Evolutionary conservation across 2,797 vertebrate genomes (phyloP).

Genomic region (Threskiornis aethiopicus): DNA sequence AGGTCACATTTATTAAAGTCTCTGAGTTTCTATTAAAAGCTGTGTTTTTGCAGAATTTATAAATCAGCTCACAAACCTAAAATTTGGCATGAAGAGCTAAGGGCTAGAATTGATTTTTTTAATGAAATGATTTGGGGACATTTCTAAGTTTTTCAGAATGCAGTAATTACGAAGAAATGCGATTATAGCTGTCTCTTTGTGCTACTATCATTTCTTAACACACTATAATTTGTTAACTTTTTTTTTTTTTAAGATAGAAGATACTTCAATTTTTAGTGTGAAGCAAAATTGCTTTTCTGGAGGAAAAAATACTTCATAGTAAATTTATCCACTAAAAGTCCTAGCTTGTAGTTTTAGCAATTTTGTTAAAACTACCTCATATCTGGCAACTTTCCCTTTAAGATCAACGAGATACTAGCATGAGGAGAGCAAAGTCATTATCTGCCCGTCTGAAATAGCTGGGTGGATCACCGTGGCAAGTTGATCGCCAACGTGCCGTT

Average conservation of each 20-base stretch:
- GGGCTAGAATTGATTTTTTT: slow-evolving; percentile 5
- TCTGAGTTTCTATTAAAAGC: slow-evolving; percentile 45
- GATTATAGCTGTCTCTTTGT: slow-evolving; percentile 45
- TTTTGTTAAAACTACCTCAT: neutral
- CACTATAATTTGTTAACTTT: slow-evolving; percentile 32
- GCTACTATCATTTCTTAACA: slow-evolving; percentile 26
- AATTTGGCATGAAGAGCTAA: slow-evolving; percentile 21
- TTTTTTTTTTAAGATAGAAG: neutral
- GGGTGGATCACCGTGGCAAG: neutral
- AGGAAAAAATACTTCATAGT: slow-evolving; percentile 9
- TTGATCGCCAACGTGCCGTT: neutral
- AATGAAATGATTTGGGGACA: slow-evolving; percentile 55
- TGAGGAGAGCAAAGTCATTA: neutral
- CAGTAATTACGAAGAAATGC: slow-evolving; percentile 34
- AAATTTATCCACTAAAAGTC: slow-evolving; percentile 26
- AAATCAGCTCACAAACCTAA: slow-evolving; percentile 19
- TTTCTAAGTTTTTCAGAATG: slow-evolving; percentile 26
- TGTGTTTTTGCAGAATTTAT: neutral
- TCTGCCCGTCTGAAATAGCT: neutral
- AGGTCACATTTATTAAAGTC: neutral
- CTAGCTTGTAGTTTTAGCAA: neutral
- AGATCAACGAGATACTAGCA: neutral
- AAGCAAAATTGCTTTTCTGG: slow-evolving; percentile 22
- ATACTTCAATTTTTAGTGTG: slow-evolving; percentile 18
- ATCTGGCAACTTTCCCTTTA: neutral